These are phyloP conservation scores for Lepilemur septentrionalis DNA, from an alignment of 2,797 vertebrate species.

Conservation along the genomic window DNA sequence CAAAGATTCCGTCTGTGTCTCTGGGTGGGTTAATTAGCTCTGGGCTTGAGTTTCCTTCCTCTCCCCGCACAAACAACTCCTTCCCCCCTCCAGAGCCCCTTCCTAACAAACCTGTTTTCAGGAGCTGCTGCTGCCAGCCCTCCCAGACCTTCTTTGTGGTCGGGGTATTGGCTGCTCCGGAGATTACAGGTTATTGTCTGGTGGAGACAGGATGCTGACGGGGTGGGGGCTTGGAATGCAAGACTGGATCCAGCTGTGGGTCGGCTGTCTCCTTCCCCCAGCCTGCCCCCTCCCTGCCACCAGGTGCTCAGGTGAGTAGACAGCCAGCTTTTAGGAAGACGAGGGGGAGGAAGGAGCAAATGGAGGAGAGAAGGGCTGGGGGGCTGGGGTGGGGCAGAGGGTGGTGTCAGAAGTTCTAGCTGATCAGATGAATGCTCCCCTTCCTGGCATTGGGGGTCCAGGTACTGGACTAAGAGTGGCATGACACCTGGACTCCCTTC, in stretches of 20 bases:
- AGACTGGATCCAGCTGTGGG: conserved; percentile 34
- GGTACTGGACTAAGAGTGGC: neutral
- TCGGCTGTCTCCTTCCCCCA: neutral
- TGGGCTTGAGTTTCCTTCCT: conserved; percentile 64
- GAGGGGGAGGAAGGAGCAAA: neutral
- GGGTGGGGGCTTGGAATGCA: conserved; percentile 54
- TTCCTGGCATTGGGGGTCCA: neutral
- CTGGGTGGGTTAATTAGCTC: conserved; percentile 50
- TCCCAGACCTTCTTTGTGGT: conserved; percentile 39
- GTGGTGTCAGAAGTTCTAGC: neutral
- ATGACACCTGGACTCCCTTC: neutral
- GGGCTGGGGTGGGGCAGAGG: neutral
- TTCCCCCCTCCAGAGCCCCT: neutral
- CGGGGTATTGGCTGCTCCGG: conserved; percentile 5
- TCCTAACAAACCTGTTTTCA: conserved; percentile 68
- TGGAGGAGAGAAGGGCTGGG: neutral
- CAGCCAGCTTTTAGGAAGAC: neutral
- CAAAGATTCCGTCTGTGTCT: conserved; percentile 57
- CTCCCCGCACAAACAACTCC: neutral
- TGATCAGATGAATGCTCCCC: neutral
- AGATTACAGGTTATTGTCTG: conserved; percentile 75
- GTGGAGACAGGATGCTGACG: conserved; percentile 66
- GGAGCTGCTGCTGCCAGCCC: neutral
- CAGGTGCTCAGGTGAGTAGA: conserved; percentile 58
- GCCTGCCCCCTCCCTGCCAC: neutral